Evolutionary conservation across 2,113 vertebrate species (phyloP).

Genomic region (Pionites leucogaster): DNA sequence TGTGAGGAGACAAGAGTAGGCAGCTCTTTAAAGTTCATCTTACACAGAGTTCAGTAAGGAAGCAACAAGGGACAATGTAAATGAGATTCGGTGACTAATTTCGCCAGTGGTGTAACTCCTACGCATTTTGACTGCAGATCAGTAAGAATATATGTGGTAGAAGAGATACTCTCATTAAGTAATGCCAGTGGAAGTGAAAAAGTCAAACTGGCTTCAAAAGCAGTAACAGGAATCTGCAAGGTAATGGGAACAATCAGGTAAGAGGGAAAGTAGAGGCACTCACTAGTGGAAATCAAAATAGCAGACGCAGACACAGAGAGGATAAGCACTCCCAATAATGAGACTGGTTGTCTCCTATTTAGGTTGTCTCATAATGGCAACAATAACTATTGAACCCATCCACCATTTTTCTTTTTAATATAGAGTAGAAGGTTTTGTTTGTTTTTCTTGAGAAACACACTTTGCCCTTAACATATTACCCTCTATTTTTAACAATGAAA

Average conservation of each 20-base stretch:
- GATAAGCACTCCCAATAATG: not conserved
- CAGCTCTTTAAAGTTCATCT: constrained; percentile 30
- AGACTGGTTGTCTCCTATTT: not conserved
- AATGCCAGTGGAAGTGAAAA: not conserved
- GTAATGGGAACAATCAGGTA: not conserved
- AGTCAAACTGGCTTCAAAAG: not conserved
- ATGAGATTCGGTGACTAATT: constrained; percentile 51
- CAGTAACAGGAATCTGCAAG: not conserved
- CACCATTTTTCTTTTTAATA: not conserved
- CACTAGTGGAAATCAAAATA: not conserved
- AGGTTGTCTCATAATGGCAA: not conserved
- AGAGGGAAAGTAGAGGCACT: not conserved
- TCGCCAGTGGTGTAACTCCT: constrained; percentile 46
- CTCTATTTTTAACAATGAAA: not conserved
- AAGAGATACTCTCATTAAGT: not conserved
- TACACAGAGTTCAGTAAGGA: not conserved
- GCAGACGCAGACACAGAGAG: not conserved
- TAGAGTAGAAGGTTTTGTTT: not conserved
- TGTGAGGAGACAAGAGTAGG: not conserved
- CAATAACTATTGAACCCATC: not conserved
- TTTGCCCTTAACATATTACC: not conserved
- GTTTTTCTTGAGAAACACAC: not conserved
- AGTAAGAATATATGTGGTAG: not conserved
- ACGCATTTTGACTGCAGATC: constrained; percentile 23
- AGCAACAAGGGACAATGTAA: constrained; percentile 31